A percentile compares a stretch with the other conserved stretches of the same genome.
Conservation (phyloP, 92 coral and sea anemone genomes). For the Phymanthus crucifer region DNA sequence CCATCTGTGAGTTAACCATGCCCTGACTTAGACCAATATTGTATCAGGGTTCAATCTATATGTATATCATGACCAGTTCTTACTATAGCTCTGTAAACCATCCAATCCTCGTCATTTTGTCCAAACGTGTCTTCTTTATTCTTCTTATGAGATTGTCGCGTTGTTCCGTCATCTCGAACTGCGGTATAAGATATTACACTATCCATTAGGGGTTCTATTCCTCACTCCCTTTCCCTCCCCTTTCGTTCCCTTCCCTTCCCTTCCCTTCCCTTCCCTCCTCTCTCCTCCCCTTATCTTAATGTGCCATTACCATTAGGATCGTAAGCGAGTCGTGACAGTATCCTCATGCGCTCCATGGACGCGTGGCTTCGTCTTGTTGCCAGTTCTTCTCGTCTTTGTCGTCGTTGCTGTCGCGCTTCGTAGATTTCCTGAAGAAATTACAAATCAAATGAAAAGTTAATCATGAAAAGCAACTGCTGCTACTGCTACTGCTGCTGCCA, state of each 20-base stretch:
- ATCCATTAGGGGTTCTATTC: not conserved
- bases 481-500: too few species aligned
- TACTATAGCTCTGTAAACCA: constrained; percentile 97
- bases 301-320: constrained; percentile 82
- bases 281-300: not conserved
- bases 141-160: constrained; percentile 86
- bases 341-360: constrained; percentile 94
- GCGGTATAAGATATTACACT: not conserved
- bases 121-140: constrained; percentile 99
- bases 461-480: not conserved
- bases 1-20: too few species aligned
- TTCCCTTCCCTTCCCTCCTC: too few species aligned
- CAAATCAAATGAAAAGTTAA: not conserved
- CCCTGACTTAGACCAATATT: too few species aligned
- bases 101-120: constrained; percentile 98
- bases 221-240: not conserved
- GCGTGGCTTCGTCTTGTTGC: constrained; percentile 95
- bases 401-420: constrained; percentile 90
- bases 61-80: constrained; percentile 20
- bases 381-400: constrained; percentile 86
- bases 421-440: constrained; percentile 71
- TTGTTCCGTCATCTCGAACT: constrained; percentile 98
- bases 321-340: constrained; percentile 88
- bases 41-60: too few species aligned
- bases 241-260: too few species aligned